Base-by-base conservation (phyloP, 2,888 invertebrate genomes). In the Rhyacophila evoluta region DNA sequence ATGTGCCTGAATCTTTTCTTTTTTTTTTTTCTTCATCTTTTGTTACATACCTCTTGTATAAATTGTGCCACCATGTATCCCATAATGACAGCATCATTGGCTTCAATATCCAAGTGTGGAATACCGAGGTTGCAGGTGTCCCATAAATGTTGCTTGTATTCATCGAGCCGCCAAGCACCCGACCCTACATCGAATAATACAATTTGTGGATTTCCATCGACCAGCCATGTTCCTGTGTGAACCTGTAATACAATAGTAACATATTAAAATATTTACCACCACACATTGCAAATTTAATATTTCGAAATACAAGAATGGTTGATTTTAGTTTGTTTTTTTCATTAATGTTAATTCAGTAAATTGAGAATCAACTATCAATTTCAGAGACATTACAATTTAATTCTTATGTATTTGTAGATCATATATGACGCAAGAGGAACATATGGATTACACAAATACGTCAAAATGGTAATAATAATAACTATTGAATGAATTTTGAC, bases 181-280 rank as follows among this genome's bases (percentile, higher is more conserved):
- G 97, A 97, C 0, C 97, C 97, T 85, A 99, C 96, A 87, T 99
- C 99, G 89, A 99, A 98, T 2, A 99, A 91, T 75, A 99, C 94
- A 55, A 99, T 95, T 87, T 98, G 98, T 0, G 99, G 99, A 89
- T 98, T 99, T n/a, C 99, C 99, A 85, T 99, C 99, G 1, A 99
- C 99, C 72, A 99, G 88, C 99, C 99, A 99, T 1, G 98, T 94
- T n/a, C 99, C 99, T 36, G 97, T 97, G 85, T 96, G 94, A 8
- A 98, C 91, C 95, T 96, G 85, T 27, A 85, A 84, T 81, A n/a
- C n/a, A n/a, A n/a, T n/a, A n/a, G n/a, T n/a, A n/a, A n/a, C n/a
- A n/a, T n/a, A n/a, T n/a, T n/a, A n/a, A n/a, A n/a, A n/a, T n/a
- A n/a, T n/a, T n/a, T n/a, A n/a, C n/a, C n/a, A n/a, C n/a, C n/a